Evolutionary conservation across 2,113 vertebrate genomes (phyloP), one percentile per base, ranked within the genome.

Genomic region (Thryonomys swinderianus): DNA sequence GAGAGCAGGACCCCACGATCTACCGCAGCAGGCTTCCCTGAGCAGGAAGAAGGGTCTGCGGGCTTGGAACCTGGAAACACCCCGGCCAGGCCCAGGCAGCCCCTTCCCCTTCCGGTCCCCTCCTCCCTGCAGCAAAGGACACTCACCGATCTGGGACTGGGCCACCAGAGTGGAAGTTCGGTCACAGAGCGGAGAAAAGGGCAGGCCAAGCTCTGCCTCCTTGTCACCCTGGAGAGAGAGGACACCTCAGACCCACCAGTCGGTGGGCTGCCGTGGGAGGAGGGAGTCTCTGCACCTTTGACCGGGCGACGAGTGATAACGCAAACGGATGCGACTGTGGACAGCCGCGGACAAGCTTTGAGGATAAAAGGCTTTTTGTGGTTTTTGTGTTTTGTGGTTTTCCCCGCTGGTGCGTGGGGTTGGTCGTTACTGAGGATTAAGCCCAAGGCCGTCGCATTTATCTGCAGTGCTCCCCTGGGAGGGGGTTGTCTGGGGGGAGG

Each of bases 101-200:
- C 12, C 73, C 34, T 27, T 30, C 30, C 90, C 71, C 74, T 90
- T 64, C 61, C 61, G 40, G 7, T 42, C 51, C 73, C 85, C 55
- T 48, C 59, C 62, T 61, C 55, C 85, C 66, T 18, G 6, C 2
- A 0, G 51, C 55, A 79, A 23, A 30, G 53, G 20, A 30, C 27
- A 87, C 98, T 98, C 98, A 99, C 99, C 99, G 7, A 99, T 99
- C 98, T 99, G 99, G 37, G 99, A 99, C 97, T 99, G 99, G 3
- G 99, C 99, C 88, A 99, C 98, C 42, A 99, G 98, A 4, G 99
- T 99, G 96, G 98, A 99, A 48, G 99, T 99, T 64, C 99, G 99
- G 93, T 99, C 99, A 90, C 99, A 99, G 91, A 99, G 98, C 0
- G 99, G 99, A 71, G 99, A 99, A 97, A 99, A 99, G 67, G 99